Base-by-base conservation (phyloP, 2,888 invertebrate genomes). In the Macrophya alboannulata region DNA sequence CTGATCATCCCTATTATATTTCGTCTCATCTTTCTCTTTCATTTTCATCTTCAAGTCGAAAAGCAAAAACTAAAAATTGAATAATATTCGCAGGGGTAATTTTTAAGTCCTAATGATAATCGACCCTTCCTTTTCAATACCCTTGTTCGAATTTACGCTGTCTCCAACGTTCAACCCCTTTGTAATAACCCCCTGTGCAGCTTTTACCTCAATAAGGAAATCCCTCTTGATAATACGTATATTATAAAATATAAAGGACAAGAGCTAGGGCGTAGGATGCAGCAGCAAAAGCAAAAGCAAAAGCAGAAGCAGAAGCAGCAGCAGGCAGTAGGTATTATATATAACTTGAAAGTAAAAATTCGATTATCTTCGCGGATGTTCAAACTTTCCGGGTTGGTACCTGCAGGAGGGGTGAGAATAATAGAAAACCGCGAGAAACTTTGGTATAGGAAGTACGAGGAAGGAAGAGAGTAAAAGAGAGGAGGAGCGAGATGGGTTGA, bases 371-470 rank as follows among this genome's bases (percentile, higher is more conserved):
- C 62, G 62, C 45, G 65, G 62, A 81, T 68, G 83, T 71, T 83
- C 65, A 83, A 83, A 83, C 48, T 83, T 83, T 51, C 51, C 68
- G 68, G 55, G 10, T 65, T 77, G 17, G 59, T 45, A 37, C 25
- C 31, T 37, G 65, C 0, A 15, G 68, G 37, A 25, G 17, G 62
- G 15, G 17, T 31, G 79, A 48, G 81, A 79, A 85, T 85, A 85
- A 85, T 55, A 82, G 85, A 85, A 85, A 82, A 82, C 81, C 81
- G 48, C 68, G 65, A 40, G 81, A 55, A 85, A 85, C 15, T 71
- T 85, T 55, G 6, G 21, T 21, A n/a, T n/a, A 25, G 25, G 51
- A 51, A 15, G 17, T 25, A 77, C 17, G 25, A 43, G 74, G 37
- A 51, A 51, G 51, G 51, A 55, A 55, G 12, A 15, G 15, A n/a